Evolutionary conservation across 2,797 vertebrate genomes (phyloP).

Genomic region (Tragopan temminckii): DNA sequence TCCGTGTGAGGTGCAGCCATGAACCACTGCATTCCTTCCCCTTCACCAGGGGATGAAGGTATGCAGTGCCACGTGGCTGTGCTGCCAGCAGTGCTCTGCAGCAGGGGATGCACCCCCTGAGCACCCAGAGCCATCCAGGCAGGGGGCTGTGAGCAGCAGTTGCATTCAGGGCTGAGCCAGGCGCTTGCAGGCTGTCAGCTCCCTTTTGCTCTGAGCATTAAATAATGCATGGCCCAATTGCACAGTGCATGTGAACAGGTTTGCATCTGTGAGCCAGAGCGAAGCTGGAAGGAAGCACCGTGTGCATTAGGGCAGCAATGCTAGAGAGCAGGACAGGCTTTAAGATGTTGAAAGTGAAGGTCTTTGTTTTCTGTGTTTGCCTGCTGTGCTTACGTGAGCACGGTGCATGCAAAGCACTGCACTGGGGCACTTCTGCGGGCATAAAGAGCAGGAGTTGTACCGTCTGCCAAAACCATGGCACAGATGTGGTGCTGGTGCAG

Average conservation of each 20-base stretch:
- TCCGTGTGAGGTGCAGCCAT: rapidly evolving
- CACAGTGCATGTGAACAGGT: not conserved
- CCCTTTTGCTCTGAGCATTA: rapidly evolving
- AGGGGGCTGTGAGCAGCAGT: not conserved
- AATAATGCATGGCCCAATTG: not conserved
- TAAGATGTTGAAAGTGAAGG: not conserved
- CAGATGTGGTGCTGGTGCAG: not conserved
- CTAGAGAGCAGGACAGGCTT: not conserved
- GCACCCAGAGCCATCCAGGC: too few relatives aligned
- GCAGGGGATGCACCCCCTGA: too few relatives aligned
- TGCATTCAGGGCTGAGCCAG: not conserved
- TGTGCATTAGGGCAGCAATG: not conserved
- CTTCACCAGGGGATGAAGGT: not conserved
- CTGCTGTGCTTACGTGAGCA: rapidly evolving
- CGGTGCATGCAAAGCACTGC: not conserved
- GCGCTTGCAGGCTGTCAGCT: not conserved
- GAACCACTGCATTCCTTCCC: not conserved
- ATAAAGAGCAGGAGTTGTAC: not conserved
- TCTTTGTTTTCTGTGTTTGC: not conserved
- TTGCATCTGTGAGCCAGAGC: rapidly evolving
- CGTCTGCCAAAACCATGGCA: not conserved
- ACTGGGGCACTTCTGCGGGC: not conserved
- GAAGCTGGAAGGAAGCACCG: rapidly evolving
- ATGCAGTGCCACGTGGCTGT: not conserved
- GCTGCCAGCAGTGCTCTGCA: not conserved